Evolutionary conservation across 2,113 vertebrate species (phyloP).

Genomic region (Labeo catla): DNA sequence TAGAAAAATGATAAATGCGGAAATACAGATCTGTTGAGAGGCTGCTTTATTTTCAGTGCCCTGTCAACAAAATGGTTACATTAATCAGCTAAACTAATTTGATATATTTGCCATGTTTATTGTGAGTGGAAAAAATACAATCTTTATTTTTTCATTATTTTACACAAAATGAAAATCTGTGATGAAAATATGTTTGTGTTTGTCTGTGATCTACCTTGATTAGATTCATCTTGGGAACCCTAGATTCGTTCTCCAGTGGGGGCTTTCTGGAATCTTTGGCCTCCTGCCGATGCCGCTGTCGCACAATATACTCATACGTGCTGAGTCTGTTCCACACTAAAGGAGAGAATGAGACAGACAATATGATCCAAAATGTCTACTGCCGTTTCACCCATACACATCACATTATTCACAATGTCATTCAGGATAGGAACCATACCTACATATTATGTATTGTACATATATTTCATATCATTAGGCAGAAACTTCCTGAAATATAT

Average conservation of each 20-base stretch:
- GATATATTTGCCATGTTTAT: not conserved
- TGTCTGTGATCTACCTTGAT: slow-evolving; percentile 75
- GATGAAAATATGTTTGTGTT: too few relatives aligned
- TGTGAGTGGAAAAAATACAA: not conserved
- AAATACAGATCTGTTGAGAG: not conserved
- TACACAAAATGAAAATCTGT: not conserved
- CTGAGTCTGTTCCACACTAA: slow-evolving; percentile 95
- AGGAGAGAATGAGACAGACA: not conserved
- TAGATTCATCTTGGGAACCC: slow-evolving; percentile 66
- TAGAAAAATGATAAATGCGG: too few relatives aligned
- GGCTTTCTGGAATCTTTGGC: slow-evolving; percentile 71
- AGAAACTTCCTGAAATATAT: not conserved
- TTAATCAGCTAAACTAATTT: not conserved
- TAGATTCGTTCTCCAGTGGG: slow-evolving; percentile 61
- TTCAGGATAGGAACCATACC: not conserved
- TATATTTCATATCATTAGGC: not conserved
- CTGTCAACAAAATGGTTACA: not conserved
- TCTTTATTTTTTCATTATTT: not conserved
- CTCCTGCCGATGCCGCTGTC: slow-evolving; percentile 86
- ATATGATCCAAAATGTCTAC: not conserved
- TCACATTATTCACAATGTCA: not conserved
- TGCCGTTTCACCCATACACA: not conserved
- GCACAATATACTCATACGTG: slow-evolving; percentile 93
- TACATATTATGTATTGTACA: not conserved
- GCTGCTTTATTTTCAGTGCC: not conserved